Conservation (phyloP, 2,113 vertebrate species). For the Pao palembangensis region DNA sequence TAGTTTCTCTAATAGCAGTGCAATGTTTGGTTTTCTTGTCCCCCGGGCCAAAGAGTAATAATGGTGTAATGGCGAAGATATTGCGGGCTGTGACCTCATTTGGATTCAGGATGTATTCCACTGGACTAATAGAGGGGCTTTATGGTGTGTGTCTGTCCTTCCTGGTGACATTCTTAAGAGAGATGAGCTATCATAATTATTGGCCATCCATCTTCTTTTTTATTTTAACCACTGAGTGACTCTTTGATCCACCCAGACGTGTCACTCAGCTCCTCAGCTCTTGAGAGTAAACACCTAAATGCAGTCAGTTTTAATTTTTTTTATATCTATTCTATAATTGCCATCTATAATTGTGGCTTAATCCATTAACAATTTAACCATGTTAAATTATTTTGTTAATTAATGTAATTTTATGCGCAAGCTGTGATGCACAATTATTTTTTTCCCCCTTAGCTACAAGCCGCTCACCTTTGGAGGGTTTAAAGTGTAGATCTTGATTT, state of each 20-base stretch:
- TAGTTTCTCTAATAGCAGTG: slow-evolving; percentile 45
- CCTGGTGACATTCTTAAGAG: slow-evolving; percentile 38
- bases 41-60: slow-evolving; percentile 60
- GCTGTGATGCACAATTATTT: too few relatives aligned
- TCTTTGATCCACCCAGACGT: too few relatives aligned
- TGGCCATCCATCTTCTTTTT: slow-evolving; percentile 53
- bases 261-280: too few relatives aligned
- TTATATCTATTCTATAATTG: too few relatives aligned
- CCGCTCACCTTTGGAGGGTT: too few relatives aligned
- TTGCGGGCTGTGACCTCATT: slow-evolving; percentile 65
- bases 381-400: slow-evolving; percentile 31
- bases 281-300: too few relatives aligned
- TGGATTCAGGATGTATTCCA: slow-evolving; percentile 56
- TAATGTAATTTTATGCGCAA: slow-evolving; percentile 19
- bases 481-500: too few relatives aligned
- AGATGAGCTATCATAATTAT: slow-evolving; percentile 40
- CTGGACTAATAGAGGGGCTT: slow-evolving; percentile 28
- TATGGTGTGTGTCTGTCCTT: slow-evolving; percentile 37
- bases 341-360: not conserved
- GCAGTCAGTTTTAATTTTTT: too few relatives aligned
- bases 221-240: slow-evolving; percentile 41
- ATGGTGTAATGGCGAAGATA: slow-evolving; percentile 62
- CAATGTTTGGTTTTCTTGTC: slow-evolving; percentile 49
- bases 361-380: slow-evolving; percentile 14
- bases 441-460: too few relatives aligned